phyloP scores from a whole-genome alignment of 1,140 invertebrate genomes.

The Brachionus paranguensis region DNA sequence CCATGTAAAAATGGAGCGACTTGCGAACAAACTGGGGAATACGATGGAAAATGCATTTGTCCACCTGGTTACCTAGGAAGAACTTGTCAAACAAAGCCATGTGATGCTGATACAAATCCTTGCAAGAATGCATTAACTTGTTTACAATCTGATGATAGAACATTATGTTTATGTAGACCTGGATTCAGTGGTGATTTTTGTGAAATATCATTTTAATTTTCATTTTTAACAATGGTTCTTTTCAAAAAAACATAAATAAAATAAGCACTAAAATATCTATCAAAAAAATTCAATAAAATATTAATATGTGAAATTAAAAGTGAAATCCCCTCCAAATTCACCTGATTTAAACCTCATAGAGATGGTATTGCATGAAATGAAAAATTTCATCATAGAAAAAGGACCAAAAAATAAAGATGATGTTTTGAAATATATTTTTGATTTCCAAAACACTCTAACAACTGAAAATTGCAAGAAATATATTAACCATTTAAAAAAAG shows the following conservation, averaged over 20 bases:
- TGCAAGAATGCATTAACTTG: neutral
- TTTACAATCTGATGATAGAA: neutral
- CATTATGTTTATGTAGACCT: neutral
- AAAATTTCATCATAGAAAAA: too few relatives aligned
- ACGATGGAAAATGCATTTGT: neutral
- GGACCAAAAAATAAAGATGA: too few relatives aligned
- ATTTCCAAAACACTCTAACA: too few relatives aligned
- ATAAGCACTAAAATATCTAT: too few relatives aligned
- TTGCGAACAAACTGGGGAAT: neutral
- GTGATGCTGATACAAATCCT: neutral
- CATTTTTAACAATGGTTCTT: neutral
- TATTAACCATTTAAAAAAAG: too few relatives aligned
- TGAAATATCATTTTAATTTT: neutral
- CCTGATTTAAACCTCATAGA: too few relatives aligned
- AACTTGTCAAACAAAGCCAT: neutral
- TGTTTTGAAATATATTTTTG: too few relatives aligned
- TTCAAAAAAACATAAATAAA: neutral
- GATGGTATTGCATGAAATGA: too few relatives aligned
- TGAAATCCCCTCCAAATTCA: too few relatives aligned
- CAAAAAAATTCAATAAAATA: too few relatives aligned
- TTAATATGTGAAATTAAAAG: too few relatives aligned
- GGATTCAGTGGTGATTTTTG: neutral
- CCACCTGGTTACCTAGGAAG: neutral
- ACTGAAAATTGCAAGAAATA: too few relatives aligned
- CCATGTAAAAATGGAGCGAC: constrained; percentile 35